Evolutionary conservation across 1,140 invertebrate genomes (phyloP), one percentile per base, ranked within the genome.

Genomic region (Lasaia peninsularis): DNA sequence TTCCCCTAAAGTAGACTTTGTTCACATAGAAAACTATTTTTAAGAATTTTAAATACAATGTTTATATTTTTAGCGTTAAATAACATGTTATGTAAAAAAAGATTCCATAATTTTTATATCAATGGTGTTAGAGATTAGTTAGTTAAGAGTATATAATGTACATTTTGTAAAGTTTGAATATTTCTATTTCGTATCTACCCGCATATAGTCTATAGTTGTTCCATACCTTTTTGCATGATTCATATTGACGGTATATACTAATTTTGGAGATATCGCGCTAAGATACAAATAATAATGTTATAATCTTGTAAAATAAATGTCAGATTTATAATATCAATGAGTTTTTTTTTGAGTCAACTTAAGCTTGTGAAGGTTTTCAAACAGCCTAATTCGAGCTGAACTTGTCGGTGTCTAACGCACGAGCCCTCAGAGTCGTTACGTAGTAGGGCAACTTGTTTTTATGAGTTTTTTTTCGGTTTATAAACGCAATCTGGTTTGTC

Each of bases 91-190:
- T 44, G 57, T 67, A 68, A 70, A 65, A 63, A 62, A 73, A 70
- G 58, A 80, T 78, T 80, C 75, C 75, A 77, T 78, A 73, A 70
- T 73, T 80, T 75, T 78, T 78, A 72, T 78, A 80, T 71, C 55
- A 61, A 67, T 37, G 67, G 67, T 80, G 72, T 79, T 79, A 74
- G 35, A 37, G 18, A 11, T 44, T 18, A 20, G 9, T 1, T 44
- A 11, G 68, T 59, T 62, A 67, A 66, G 63, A 56, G 51, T 73
- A 60, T 65, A 37, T 31, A 28, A 69, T 67, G 68, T 56, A 65
- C 44, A 70, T 67, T 64, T 64, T 64, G 58, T 68, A 67, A 63
- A 58, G 49, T 63, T 61, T 67, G 56, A 51, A 60, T 57, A 71
- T 74, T 75, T 77, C 73, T 71, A 80, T 80, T 77, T 80, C 78